A percentile compares a stretch with the other conserved stretches of the same genome.
Evolutionary conservation across 30 jellyfish, hydroid and myxozoan genomes (phyloP).

Genomic region (Sanderia malayensis): DNA sequence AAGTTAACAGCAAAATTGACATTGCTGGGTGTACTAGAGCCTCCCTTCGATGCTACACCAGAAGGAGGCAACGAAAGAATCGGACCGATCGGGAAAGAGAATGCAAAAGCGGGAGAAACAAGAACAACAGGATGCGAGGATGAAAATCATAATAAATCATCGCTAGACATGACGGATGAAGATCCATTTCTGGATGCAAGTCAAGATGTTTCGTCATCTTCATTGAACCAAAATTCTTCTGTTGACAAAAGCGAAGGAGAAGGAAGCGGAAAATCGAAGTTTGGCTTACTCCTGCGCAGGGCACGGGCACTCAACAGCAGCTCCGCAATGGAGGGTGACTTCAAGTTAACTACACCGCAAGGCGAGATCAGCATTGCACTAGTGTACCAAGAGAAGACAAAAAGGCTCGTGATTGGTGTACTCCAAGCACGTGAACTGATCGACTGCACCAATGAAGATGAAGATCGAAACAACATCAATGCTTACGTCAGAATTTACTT

Average conservation of each 20-base stretch:
- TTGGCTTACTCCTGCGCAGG: constrained; percentile 49
- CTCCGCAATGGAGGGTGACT: constrained; percentile 37
- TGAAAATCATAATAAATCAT: background rate
- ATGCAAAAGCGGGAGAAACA: background rate
- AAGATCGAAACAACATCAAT: constrained; percentile 37
- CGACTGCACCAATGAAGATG: constrained; percentile 9
- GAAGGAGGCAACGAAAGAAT: background rate
- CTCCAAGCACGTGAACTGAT: constrained; percentile 50
- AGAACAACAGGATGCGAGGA: no score
- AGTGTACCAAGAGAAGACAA: constrained; percentile 29
- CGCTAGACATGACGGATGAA: constrained; percentile 34
- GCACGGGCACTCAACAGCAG: constrained; percentile 41
- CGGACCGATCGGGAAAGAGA: background rate
- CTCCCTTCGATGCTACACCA: background rate
- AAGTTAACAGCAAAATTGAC: constrained; percentile 39
- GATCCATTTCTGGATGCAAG: constrained; percentile 40
- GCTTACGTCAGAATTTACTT: constrained; percentile 67
- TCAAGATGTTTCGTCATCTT: constrained; percentile 39
- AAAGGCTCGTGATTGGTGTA: constrained; percentile 53
- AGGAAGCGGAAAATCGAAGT: constrained; percentile 31
- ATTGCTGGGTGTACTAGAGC: constrained; percentile 47
- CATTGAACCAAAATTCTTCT: constrained; percentile 34
- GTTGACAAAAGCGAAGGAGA: constrained; percentile 31
- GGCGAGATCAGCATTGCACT: constrained; percentile 66
- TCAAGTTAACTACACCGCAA: constrained; percentile 43